phyloP scores from a whole-genome alignment of 2,888 invertebrate genomes.

The Drosophila prolongata region DNA sequence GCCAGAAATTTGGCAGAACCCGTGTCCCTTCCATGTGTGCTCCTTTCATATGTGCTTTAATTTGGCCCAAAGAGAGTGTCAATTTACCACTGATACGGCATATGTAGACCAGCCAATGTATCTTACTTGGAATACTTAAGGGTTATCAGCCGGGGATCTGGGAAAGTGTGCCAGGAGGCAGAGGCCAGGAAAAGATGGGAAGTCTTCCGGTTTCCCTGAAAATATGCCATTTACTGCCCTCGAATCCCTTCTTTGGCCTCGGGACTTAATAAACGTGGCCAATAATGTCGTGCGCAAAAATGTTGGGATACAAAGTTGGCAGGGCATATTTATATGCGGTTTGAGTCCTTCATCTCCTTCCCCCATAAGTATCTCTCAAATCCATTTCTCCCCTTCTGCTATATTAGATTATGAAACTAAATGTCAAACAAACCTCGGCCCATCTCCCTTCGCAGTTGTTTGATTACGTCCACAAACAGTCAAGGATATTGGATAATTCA shows the following conservation, averaged over 20 bases:
- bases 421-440: constrained; percentile 72
- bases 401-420: constrained; percentile 80
- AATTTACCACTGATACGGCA: constrained; percentile 62
- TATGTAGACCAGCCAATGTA: constrained; percentile 31
- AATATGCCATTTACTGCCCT: constrained; percentile 6
- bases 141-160: constrained; percentile 22
- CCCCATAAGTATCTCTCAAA: neutral
- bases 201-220: constrained; percentile 23
- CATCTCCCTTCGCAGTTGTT: constrained; percentile 48
- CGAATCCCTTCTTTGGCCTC: constrained; percentile 41
- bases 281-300: constrained; percentile 78
- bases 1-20: constrained; percentile 41
- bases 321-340: constrained; percentile 74
- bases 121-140: constrained; percentile 36
- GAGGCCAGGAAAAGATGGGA: constrained; percentile 19
- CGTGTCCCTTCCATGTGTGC: constrained; percentile 41
- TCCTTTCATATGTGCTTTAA: constrained; percentile 52
- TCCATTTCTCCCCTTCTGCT: constrained; percentile 46
- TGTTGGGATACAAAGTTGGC: constrained; percentile 64
- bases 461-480: constrained; percentile 75
- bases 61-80: constrained; percentile 63
- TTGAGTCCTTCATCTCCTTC: constrained; percentile 33
- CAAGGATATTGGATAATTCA: constrained; percentile 78
- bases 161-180: constrained; percentile 38
- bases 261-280: constrained; percentile 82